Percentiles rank a stretch among this genome's conserved stretches.
phyloP scores from a whole-genome alignment of 37 sponge, comb jelly and placozoan species.

The Bolinopsis microptera region DNA sequence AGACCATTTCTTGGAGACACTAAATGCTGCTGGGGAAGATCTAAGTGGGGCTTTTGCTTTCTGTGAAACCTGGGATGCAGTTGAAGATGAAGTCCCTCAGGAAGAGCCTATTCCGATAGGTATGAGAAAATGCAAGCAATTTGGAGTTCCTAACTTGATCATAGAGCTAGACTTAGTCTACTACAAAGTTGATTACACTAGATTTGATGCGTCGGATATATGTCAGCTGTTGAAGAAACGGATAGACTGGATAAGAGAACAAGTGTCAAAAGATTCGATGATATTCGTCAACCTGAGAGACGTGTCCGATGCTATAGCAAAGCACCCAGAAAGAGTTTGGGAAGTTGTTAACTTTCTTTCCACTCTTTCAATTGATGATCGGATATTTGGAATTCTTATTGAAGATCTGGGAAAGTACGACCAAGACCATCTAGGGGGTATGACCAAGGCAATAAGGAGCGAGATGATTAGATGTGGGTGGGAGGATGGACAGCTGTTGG shows the following conservation, averaged over 20 bases:
- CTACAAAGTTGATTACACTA: conserved; percentile 46
- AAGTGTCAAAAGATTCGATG: conserved; percentile 67
- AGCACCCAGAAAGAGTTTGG: conserved; percentile 71
- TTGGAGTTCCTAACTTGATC: conserved; percentile 70
- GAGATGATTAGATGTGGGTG: conserved; percentile 79
- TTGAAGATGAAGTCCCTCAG: conserved; percentile 68
- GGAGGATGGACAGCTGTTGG: conserved; percentile 71
- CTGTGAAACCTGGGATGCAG: conserved; percentile 74
- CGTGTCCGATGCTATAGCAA: conserved; percentile 72
- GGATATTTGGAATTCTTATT: conserved; percentile 71
- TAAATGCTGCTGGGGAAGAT: conserved; percentile 70
- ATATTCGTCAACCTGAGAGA: conserved; percentile 81
- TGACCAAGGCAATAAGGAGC: conserved; percentile 74
- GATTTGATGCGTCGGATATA: conserved; percentile 69
- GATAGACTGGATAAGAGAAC: conserved; percentile 69
- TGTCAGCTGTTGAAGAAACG: conserved; percentile 71
- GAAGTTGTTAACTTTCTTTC: conserved; percentile 72
- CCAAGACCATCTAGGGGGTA: conserved; percentile 76
- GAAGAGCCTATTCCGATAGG: not conserved
- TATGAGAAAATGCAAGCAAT: conserved; percentile 76
- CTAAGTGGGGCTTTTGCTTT: conserved; percentile 71
- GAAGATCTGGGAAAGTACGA: conserved; percentile 83
- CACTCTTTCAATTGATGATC: conserved; percentile 66
- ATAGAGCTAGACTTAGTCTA: conserved; percentile 76
- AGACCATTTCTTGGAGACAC: conserved; percentile 74